Base-by-base conservation (phyloP, 2,888 invertebrate genomes). In the Chydorus sphaericus region DNA sequence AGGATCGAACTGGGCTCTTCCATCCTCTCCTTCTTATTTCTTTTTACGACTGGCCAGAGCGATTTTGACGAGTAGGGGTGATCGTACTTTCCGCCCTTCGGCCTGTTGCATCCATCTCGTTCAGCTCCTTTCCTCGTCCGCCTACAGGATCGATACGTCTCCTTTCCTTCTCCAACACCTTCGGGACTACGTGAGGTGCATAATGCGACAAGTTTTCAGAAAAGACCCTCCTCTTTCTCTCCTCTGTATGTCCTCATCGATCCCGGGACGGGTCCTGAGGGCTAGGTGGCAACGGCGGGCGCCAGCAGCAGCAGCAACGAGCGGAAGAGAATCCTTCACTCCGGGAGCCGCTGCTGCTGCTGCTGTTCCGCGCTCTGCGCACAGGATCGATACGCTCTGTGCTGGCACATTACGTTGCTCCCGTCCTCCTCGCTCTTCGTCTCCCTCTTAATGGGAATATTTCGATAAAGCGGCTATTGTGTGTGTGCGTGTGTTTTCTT, bases 151-250 rank as follows among this genome's bases (percentile, higher is more conserved):
- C n/a, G n/a, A n/a, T n/a, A n/a, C n/a, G n/a, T n/a, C n/a, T n/a
- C n/a, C n/a, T n/a, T n/a, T n/a, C n/a, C n/a, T n/a, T n/a, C n/a
- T n/a, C n/a, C n/a, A n/a, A n/a, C n/a, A n/a, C n/a, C n/a, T n/a
- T n/a, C n/a, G n/a, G n/a, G n/a, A n/a, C n/a, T n/a, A n/a, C n/a
- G n/a, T n/a, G n/a, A n/a, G 23, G 44, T 26, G 44, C 28, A 23
- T 44, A 23, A 44, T 44, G 44, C 44, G 44, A 44, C 44, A 44
- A 44, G 44, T 44, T 44, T 23, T 28, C 44, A 26, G 44, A 44
- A 28, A 44, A n/a, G 44, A 44, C 44, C 14, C 14, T 44, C 8
- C 23, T 26, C 44, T 44, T 44, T 6, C 23, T 23, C 44, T 44
- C 23, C 4, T 26, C 7, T 20, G 23, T 44, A 20, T 20, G 39